phyloP scores from a whole-genome alignment of 2,113 vertebrate genomes.

The Grammomys dolichurus region DNA sequence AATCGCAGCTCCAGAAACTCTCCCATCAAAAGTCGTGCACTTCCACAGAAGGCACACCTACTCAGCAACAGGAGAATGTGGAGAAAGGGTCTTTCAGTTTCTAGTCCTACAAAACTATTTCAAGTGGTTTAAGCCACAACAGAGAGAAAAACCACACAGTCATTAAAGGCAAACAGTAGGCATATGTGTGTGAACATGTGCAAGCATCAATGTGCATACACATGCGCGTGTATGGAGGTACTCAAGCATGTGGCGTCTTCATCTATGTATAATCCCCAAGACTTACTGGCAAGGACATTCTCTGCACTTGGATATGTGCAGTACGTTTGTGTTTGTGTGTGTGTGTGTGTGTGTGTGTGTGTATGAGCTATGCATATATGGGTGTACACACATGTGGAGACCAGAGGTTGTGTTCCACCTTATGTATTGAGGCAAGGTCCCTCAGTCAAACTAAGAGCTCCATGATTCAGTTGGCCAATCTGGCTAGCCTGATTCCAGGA shows the following conservation, averaged over 20 bases:
- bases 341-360: not conserved
- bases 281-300: not conserved
- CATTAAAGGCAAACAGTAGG: not conserved
- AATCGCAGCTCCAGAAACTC: not conserved
- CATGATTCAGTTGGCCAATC: not conserved
- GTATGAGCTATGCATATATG: not conserved
- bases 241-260: not conserved
- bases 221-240: not conserved
- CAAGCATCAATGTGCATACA: not conserved
- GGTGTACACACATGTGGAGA: too few relatives aligned
- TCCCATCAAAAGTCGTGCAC: constrained; percentile 15
- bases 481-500: not conserved
- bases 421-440: not conserved
- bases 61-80: not conserved
- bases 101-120: not conserved
- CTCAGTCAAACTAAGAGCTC: not conserved
- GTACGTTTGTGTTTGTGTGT: not conserved
- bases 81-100: not conserved
- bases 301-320: not conserved
- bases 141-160: not conserved
- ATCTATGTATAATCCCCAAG: not conserved
- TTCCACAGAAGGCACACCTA: constrained; percentile 23
- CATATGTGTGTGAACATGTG: not conserved
- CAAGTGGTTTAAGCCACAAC: constrained; percentile 8
- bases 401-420: not conserved